These are phyloP conservation scores for human DNA, from an alignment of 2,113 vertebrate species.

Conservation along the genomic window GRCh38 chr2:145798501-145799000, in stretches of 20 bases:
- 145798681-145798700: neutral
- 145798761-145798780: neutral
- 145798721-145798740: neutral
- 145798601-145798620: neutral
- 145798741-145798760: neutral
- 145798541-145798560: neutral
- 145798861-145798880: neutral
- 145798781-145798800: neutral
- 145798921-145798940: neutral
- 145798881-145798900: neutral
- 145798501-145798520: neutral
- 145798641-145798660: neutral
- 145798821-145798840: too few species aligned
- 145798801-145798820: neutral
- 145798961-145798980: too few species aligned
- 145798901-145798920: neutral
- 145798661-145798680: neutral
- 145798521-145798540: fast-evolving
- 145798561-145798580: neutral
- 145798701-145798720: neutral
- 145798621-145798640: neutral
- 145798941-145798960: too few species aligned
- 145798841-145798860: neutral
- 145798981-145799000: too few species aligned
- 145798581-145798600: neutral